Percentiles rank a stretch among this genome's conserved stretches.
phyloP scores from a whole-genome alignment of 2,888 invertebrate genomes.

The Aproaerema taeniolella region DNA sequence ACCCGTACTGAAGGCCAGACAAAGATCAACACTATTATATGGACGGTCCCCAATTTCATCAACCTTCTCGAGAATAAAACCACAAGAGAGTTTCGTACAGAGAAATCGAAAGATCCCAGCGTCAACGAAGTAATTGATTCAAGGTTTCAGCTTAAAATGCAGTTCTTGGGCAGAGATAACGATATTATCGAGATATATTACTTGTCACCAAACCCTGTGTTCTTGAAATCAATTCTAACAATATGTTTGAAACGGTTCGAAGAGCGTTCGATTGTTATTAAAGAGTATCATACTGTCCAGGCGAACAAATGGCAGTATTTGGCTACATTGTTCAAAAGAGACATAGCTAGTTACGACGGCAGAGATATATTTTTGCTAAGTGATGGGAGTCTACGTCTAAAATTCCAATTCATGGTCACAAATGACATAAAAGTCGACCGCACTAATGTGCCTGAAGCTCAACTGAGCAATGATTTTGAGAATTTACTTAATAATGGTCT shows the following conservation, averaged over 20 bases:
- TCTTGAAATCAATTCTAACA: constrained; percentile 56
- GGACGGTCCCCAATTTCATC: constrained; percentile 59
- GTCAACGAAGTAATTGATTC: constrained; percentile 31
- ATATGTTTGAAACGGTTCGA: constrained; percentile 61
- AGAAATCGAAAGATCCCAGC: constrained; percentile 40
- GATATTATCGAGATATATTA: constrained; percentile 65
- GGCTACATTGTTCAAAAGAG: constrained; percentile 57
- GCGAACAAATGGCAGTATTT: constrained; percentile 68
- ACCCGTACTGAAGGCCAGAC: constrained; percentile 61
- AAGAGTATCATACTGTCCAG: constrained; percentile 61
- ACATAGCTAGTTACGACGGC: constrained; percentile 50
- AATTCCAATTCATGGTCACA: constrained; percentile 62
- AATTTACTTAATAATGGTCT: constrained; percentile 52
- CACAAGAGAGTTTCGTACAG: constrained; percentile 52
- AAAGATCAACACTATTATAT: constrained; percentile 59
- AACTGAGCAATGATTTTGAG: constrained; percentile 59
- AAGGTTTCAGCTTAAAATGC: constrained; percentile 61
- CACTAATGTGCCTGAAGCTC: constrained; percentile 45
- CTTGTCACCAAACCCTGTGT: constrained; percentile 52
- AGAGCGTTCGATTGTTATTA: constrained; percentile 59
- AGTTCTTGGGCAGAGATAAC: constrained; percentile 57
- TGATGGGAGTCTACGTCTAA: constrained; percentile 58
- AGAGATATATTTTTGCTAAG: constrained; percentile 50
- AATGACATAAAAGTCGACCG: constrained; percentile 58
- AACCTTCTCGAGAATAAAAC: constrained; percentile 50